Evolutionary conservation across 2,888 invertebrate species (phyloP), one percentile per base, ranked within the genome.

Genomic region (Lithophane leautieri): DNA sequence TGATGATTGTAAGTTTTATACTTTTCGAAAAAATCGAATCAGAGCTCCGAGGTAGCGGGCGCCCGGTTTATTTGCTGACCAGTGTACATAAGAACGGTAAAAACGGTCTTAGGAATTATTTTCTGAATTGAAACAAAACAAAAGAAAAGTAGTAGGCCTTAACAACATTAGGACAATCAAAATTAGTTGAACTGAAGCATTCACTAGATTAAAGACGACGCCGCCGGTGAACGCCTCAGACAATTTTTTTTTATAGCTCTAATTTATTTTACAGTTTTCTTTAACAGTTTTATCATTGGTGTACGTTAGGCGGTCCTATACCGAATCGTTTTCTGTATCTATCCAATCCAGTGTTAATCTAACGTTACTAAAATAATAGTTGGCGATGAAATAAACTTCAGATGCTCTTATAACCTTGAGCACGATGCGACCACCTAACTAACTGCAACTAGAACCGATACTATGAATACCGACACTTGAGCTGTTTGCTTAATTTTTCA

Each of bases 171-270:
- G 16, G 44, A n/a, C 4, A 34, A 60, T 28, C 25, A 60, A 78
- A 58, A 42, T 58, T 34, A 7, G 44, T 44, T 70, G 16, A 76
- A 70, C 19, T 58, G 50, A 58, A 60, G 6, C 12, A 60, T 79
- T 60, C 22, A 44, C 44, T 60, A 52, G 42, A 76, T 50, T 25
- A 76, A 60, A 34, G 50, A 28, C 16, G 14, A 4, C 22, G 58
- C 70, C 12, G 34, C 4, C 44, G 14, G n/a, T 16, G 22, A 42
- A 44, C 7, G 34, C 22, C 25, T 44, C 1, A 1, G 44, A 44
- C 22, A 28, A 28, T 34, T 34, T 11, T 34, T 47, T 61, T 79
- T 54, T 28, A 52, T 6, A 78, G 16, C 12, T 70, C 12, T 50
- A 61, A 28, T 28, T 52, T 19, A 19, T 47, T 47, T 8, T 3